Base-by-base conservation (phyloP, 2,113 vertebrate species). In the Canis aureus region DNA sequence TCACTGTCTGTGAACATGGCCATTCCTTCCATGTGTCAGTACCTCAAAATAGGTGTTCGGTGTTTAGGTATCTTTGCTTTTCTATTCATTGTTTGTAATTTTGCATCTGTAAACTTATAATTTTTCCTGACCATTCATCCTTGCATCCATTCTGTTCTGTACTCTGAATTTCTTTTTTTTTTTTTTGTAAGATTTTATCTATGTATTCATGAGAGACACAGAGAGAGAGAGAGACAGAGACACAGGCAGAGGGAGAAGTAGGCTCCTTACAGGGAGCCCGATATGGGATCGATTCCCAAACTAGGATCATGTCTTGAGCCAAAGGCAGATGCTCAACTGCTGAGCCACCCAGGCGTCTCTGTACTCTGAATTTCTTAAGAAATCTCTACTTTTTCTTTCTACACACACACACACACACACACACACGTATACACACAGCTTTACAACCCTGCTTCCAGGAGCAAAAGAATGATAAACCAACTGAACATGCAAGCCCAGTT, bases 391-490 rank as follows among this genome's bases (percentile, higher is more conserved):
- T 81, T 12, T 53, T 81, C 8, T 10, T 93, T 51, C 12, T 60
- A 13, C 19, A 67, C 27, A 66, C 1, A 60, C 5, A 55, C 38
- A 76, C 38, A 67, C 29, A 76, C 20, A 53, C 4, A 59, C 22
- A 71, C 15, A 27, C n/a, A 32, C 15, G 35, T 5, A 76, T 4
- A n/a, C 8, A 1, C 0, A 27, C 0, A 20, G 2, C 29, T 55
- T 67, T 79, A 67, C 22, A 3, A n/a, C 10, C 9, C 1, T 20
- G 3, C 3, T 53, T 84, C 27, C 16, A 57, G 29, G 35, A 86
- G 22, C 7, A 60, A 53, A 88, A 93, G 29, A 74, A 81, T 27
- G 29, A 81, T 25, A 38, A 69, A 9, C 4, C 13, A 81, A 66
- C 17, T 22, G 19, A 89, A 95, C 67, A 53, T 38, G 38, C 8